Percentiles rank a stretch among this genome's conserved stretches.
phyloP scores from a whole-genome alignment of 2,888 invertebrate species.

The Amphipoea lucens region DNA sequence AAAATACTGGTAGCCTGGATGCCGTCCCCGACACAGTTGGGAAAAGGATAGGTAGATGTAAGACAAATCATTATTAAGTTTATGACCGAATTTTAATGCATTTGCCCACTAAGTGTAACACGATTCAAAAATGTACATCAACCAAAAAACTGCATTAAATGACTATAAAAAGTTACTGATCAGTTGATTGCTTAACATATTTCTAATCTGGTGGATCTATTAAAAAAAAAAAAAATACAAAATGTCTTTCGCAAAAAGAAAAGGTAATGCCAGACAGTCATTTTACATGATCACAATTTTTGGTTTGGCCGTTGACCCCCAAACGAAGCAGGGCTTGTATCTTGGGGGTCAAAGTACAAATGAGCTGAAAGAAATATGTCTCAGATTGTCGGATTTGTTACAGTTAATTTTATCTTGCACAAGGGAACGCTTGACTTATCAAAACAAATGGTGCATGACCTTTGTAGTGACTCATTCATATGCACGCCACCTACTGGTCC shows the following conservation, averaged over 20 bases:
- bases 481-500: slow-evolving; percentile 24
- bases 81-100: background rate
- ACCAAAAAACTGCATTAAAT: too few relatives aligned
- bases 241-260: too few relatives aligned
- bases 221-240: too few relatives aligned
- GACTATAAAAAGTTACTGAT: background rate
- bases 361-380: too few relatives aligned
- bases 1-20: background rate
- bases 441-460: slow-evolving; percentile 50
- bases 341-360: too few relatives aligned
- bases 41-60: background rate
- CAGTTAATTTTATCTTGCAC: background rate
- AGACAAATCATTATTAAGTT: too few relatives aligned
- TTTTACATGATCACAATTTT: too few relatives aligned
- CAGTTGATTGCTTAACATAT: background rate
- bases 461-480: slow-evolving; percentile 27
- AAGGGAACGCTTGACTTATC: slow-evolving; percentile 18
- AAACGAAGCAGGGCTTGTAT: too few relatives aligned
- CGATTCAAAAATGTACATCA: background rate
- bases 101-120: background rate
- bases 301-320: too few relatives aligned
- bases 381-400: background rate
- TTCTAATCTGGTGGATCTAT: too few relatives aligned
- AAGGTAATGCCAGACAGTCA: too few relatives aligned
- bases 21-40: background rate